phyloP scores from a whole-genome alignment of 1,140 invertebrate species.

The Conus ventricosus region DNA sequence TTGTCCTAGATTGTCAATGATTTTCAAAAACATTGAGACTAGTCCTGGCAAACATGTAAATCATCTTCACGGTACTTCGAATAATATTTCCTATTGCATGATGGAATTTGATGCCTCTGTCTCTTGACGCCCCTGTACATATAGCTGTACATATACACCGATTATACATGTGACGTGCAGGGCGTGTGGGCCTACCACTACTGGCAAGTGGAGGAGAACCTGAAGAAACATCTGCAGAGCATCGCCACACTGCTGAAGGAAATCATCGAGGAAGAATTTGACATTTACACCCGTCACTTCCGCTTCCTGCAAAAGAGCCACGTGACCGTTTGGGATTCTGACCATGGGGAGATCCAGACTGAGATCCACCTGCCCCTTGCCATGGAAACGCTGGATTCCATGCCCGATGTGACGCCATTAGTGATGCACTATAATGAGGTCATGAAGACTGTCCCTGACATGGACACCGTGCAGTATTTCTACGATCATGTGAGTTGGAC shows the following conservation, averaged over 20 bases:
- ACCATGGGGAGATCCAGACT: constrained; percentile 84
- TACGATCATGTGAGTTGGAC: constrained; percentile 14
- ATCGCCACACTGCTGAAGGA: constrained; percentile 44
- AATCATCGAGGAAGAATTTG: constrained; percentile 50
- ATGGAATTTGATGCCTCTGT: too few relatives aligned
- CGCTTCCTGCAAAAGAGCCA: constrained; percentile 52
- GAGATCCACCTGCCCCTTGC: constrained; percentile 92
- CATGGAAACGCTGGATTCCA: constrained; percentile 91
- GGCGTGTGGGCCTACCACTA: constrained; percentile 52
- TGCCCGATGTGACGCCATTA: constrained; percentile 78
- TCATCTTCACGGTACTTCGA: too few relatives aligned
- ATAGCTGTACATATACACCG: too few relatives aligned
- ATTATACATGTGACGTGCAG: constrained; percentile 21
- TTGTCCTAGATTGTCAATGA: too few relatives aligned
- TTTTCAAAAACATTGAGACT: too few relatives aligned
- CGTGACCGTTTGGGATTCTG: constrained; percentile 85
- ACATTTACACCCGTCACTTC: constrained; percentile 41
- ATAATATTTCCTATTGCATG: too few relatives aligned
- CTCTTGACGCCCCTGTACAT: too few relatives aligned
- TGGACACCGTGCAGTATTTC: constrained; percentile 20
- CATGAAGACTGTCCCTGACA: constrained; percentile 28
- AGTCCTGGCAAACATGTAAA: too few relatives aligned
- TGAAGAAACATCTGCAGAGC: constrained; percentile 38
- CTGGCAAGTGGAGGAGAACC: constrained; percentile 56
- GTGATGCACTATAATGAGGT: constrained; percentile 40